Conservation (phyloP, 2,797 vertebrate species). For the Xenops minutus region DNA sequence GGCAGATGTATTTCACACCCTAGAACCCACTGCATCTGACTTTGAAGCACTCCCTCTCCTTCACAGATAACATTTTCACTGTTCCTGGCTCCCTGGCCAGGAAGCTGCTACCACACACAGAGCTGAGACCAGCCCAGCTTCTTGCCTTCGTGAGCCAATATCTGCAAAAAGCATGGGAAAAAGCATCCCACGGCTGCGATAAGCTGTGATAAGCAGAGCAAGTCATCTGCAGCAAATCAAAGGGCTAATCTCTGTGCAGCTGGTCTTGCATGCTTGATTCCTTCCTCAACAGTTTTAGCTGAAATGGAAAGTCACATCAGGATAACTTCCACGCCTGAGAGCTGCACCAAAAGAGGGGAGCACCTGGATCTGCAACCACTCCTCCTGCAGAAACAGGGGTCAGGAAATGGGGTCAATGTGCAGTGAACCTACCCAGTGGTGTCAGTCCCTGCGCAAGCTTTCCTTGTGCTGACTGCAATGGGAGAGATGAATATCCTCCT, state of each 20-base stretch:
- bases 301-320: neutral
- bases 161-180: neutral
- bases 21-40: neutral
- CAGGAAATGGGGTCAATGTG: accelerated
- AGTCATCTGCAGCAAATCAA: slow-evolving; percentile 7
- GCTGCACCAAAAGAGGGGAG: neutral
- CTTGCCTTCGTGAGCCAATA: neutral
- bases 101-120: neutral
- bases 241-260: neutral
- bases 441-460: neutral
- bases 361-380: accelerated
- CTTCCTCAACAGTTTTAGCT: neutral
- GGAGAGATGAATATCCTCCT: neutral
- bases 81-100: neutral
- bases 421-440: neutral
- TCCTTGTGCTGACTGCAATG: neutral
- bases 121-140: neutral
- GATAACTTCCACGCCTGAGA: accelerated
- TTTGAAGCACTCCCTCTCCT: neutral
- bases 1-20: neutral
- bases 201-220: slow-evolving; percentile 4
- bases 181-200: neutral
- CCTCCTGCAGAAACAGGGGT: neutral
- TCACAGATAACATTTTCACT: neutral
- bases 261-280: neutral